Conservation (phyloP, 2,888 invertebrate genomes). For the Hypselothyrea guttata region DNA sequence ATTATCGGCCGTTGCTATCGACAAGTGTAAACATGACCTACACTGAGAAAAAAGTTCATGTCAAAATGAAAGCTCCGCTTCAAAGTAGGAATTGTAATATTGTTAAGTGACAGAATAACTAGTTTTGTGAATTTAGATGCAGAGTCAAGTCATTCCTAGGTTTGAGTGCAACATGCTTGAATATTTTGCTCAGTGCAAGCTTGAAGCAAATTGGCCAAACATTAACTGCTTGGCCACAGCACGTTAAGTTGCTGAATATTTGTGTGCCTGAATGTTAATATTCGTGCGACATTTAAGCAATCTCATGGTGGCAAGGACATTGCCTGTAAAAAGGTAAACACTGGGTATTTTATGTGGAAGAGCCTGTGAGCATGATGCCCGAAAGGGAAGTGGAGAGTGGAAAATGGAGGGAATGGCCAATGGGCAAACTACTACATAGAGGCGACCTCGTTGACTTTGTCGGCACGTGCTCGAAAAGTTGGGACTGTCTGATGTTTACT, state of each 20-base stretch:
- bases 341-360: conserved; percentile 46
- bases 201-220: conserved; percentile 53
- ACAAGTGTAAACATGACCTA: too few relatives aligned
- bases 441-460: conserved; percentile 71
- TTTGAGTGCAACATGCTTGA: too few relatives aligned
- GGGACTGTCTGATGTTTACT: conserved; percentile 25
- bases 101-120: too few relatives aligned
- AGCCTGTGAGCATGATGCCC: conserved; percentile 38
- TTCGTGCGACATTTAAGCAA: conserved; percentile 25
- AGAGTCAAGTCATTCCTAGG: too few relatives aligned
- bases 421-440: not conserved
- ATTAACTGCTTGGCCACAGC: conserved; percentile 19
- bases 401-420: not conserved
- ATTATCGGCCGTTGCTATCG: too few relatives aligned
- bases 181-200: conserved; percentile 9
- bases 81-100: too few relatives aligned
- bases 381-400: not conserved
- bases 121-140: too few relatives aligned
- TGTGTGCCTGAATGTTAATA: not conserved
- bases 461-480: conserved; percentile 51
- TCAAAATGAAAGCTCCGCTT: too few relatives aligned
- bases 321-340: conserved; percentile 58
- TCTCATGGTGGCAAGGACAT: conserved; percentile 59
- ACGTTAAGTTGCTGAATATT: conserved; percentile 24
- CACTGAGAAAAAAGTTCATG: too few relatives aligned